Conservation (phyloP, 2,888 invertebrate species). For the Tachina grossa region DNA sequence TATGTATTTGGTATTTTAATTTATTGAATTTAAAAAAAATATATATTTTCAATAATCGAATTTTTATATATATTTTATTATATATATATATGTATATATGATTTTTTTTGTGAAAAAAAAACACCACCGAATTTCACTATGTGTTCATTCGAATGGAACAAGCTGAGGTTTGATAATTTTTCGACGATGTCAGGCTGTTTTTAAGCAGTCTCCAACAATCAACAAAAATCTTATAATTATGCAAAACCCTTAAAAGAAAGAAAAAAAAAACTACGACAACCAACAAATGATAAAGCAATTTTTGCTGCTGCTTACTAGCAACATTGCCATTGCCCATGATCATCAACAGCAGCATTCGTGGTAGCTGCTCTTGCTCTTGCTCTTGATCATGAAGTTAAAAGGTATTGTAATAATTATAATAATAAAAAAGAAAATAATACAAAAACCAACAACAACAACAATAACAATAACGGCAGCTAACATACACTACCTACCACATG, state of each 20-base stretch:
- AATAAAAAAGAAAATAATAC: conserved; percentile 8
- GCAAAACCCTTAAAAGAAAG: conserved; percentile 73
- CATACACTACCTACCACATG: conserved; percentile 47
- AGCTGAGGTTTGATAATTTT: conserved; percentile 83
- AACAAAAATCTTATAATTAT: conserved; percentile 77
- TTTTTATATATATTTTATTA: conserved; percentile 28
- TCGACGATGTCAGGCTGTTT: conserved; percentile 82
- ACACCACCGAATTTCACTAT: conserved; percentile 81
- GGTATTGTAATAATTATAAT: conserved; percentile 49
- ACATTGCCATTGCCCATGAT: conserved; percentile 54
- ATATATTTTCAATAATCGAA: conserved; percentile 35
- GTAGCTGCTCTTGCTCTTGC: conserved; percentile 36
- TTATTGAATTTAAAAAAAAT: conserved; percentile 4
- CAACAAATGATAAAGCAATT: conserved; percentile 51
- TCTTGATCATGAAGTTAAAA: conserved; percentile 62
- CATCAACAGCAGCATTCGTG: conserved; percentile 43
- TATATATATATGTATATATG: conserved; percentile 24
- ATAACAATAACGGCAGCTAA: conserved; percentile 17
- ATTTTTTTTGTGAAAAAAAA: conserved; percentile 53
- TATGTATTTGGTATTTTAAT: conserved; percentile 35
- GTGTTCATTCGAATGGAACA: conserved; percentile 83
- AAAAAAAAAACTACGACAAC: conserved; percentile 28
- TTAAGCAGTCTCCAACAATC: conserved; percentile 82
- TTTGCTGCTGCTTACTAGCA: conserved; percentile 25
- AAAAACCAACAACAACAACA: conserved; percentile 41